Percentiles rank a stretch among this genome's conserved stretches.
phyloP scores from a whole-genome alignment of 1,140 invertebrate genomes.

The Temnothorax longispinosus region DNA sequence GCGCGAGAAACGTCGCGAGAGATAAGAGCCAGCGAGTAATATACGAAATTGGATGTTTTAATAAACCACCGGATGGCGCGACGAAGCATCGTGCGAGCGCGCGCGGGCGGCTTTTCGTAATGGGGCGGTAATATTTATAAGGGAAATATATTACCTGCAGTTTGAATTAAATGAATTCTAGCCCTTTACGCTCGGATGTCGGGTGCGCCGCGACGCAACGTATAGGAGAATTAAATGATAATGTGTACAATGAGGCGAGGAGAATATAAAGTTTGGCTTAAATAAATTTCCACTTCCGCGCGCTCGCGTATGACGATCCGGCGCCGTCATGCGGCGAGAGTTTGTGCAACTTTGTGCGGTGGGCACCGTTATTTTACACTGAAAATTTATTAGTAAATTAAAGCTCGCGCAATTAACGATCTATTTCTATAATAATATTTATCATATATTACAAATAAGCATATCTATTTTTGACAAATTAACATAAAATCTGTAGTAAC shows the following conservation, averaged over 20 bases:
- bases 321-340: conserved; percentile 3
- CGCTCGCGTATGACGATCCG: conserved; percentile 1
- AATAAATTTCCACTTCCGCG: conserved; percentile 52
- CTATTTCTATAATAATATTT: background rate
- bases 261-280: conserved; percentile 56
- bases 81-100: conserved; percentile 35
- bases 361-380: background rate
- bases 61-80: conserved; percentile 64
- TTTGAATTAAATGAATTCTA: conserved; percentile 62
- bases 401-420: background rate
- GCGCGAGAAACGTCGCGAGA: conserved; percentile 42
- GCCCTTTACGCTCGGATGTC: conserved; percentile 44
- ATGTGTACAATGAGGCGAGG: conserved; percentile 58
- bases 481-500: background rate
- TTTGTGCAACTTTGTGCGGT: conserved; percentile 33
- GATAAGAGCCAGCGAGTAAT: conserved; percentile 73
- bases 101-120: conserved; percentile 54
- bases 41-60: conserved; percentile 75
- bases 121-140: conserved; percentile 61
- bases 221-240: conserved; percentile 59
- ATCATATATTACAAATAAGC: background rate
- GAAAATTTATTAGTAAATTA: conserved; percentile 12
- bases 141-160: conserved; percentile 60
- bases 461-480: background rate
- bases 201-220: conserved; percentile 34